Conservation (phyloP, 1,140 invertebrate species). For the Micrasema longulum region DNA sequence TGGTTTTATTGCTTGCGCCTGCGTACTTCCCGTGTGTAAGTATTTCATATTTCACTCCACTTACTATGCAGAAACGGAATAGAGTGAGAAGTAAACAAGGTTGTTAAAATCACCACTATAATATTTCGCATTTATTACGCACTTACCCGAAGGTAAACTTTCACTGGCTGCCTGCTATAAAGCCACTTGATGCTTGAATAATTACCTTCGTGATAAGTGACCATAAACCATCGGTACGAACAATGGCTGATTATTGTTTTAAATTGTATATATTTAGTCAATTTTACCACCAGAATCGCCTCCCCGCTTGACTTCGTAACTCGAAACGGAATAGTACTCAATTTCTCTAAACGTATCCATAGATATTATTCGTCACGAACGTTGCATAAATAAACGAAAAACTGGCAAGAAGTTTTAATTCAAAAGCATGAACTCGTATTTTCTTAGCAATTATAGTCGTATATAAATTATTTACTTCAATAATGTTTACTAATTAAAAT, state of each 20-base stretch:
- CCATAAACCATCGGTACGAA: slow-evolving; percentile 51
- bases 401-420: too few species aligned
- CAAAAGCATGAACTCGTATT: slow-evolving; percentile 13
- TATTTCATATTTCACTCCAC: too few species aligned
- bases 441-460: slow-evolving; percentile 8
- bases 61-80: too few species aligned
- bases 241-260: slow-evolving; percentile 52
- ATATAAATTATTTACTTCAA: slow-evolving; percentile 13
- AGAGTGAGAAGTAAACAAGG: too few species aligned
- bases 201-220: slow-evolving; percentile 48
- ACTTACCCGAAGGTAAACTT: slow-evolving; percentile 19
- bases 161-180: slow-evolving; percentile 11
- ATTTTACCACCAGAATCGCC: slow-evolving; percentile 32
- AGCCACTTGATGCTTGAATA: slow-evolving; percentile 51
- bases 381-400: slow-evolving; percentile 32
- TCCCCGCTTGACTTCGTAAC: slow-evolving; percentile 35
- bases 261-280: slow-evolving; percentile 52
- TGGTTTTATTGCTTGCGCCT: too few species aligned
- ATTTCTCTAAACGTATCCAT: slow-evolving; percentile 22
- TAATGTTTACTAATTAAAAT: slow-evolving; percentile 9
- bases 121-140: slow-evolving; percentile 2
- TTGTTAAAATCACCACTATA: too few species aligned
- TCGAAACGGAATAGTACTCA: slow-evolving; percentile 16
- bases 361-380: slow-evolving; percentile 31
- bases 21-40: too few species aligned